Evolutionary conservation across 2,113 vertebrate genomes (phyloP).

Genomic region (Barbus barbus): DNA sequence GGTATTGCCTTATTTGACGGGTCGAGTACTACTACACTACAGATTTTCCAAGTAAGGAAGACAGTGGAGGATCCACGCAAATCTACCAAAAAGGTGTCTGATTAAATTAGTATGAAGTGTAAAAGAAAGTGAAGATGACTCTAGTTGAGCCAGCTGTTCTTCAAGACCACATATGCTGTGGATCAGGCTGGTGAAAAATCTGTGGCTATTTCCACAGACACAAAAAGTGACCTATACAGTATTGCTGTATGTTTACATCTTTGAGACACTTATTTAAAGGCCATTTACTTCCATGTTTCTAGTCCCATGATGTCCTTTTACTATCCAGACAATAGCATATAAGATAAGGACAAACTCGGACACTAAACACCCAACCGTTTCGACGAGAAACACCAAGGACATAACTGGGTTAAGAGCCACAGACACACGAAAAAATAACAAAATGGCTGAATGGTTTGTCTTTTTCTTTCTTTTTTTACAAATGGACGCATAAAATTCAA

Average conservation of each 20-base stretch:
- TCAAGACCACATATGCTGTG: slow-evolving; percentile 43
- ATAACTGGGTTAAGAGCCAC: slow-evolving; percentile 38
- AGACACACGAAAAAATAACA: slow-evolving; percentile 1
- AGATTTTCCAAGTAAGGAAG: slow-evolving; percentile 59
- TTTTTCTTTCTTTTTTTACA: not conserved
- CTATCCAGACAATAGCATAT: slow-evolving; percentile 19
- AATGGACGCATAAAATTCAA: slow-evolving; percentile 35
- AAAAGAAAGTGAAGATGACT: slow-evolving; percentile 33
- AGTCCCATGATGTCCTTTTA: slow-evolving; percentile 31
- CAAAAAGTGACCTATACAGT: slow-evolving; percentile 73
- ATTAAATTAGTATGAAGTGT: slow-evolving; percentile 3
- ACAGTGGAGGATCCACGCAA: slow-evolving; percentile 42
- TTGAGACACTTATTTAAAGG: slow-evolving; percentile 66
- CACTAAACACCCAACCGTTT: slow-evolving; percentile 39
- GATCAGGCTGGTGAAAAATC: slow-evolving; percentile 74
- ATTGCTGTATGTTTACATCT: slow-evolving; percentile 74
- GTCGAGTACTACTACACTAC: slow-evolving; percentile 50
- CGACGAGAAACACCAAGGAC: slow-evolving; percentile 31
- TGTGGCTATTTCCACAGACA: slow-evolving; percentile 71
- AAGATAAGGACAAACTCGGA: slow-evolving; percentile 29
- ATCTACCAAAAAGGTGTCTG: not conserved
- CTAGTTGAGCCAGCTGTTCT: slow-evolving; percentile 36
- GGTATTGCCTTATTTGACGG: slow-evolving; percentile 70
- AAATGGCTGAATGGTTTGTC: slow-evolving; percentile 16
- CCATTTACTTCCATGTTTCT: slow-evolving; percentile 61